These are phyloP conservation scores for Ochropleura leucogaster DNA, from an alignment of 2,888 invertebrate species.

Conservation along the genomic window DNA sequence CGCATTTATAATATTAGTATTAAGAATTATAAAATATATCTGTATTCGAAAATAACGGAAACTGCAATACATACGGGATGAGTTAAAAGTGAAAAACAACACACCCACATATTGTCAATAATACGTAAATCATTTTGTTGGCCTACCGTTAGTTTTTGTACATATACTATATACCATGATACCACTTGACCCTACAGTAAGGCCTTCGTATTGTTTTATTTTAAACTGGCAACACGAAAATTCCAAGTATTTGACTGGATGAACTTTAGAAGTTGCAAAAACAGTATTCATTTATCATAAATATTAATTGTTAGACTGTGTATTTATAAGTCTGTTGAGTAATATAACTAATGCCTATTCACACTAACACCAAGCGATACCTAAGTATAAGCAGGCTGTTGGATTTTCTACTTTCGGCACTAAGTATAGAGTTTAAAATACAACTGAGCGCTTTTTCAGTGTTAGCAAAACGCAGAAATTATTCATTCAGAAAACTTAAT, in stretches of 20 bases:
- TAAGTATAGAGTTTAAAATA: background rate
- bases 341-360: background rate
- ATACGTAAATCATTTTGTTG: slow-evolving; percentile 11
- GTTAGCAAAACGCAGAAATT: background rate
- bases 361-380: background rate
- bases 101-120: background rate
- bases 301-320: slow-evolving; percentile 17
- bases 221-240: slow-evolving; percentile 1
- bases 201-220: slow-evolving; percentile 10
- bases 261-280: slow-evolving; percentile 36
- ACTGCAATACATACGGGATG: slow-evolving; percentile 7
- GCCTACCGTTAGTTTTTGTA: slow-evolving; percentile 1
- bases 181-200: slow-evolving; percentile 26
- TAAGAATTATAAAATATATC: too few species aligned
- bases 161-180: background rate
- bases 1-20: too few species aligned
- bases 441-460: background rate
- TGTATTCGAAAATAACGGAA: background rate
- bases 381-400: background rate
- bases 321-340: background rate
- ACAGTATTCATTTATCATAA: slow-evolving; percentile 8
- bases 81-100: background rate
- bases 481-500: background rate
- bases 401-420: background rate
- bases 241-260: slow-evolving; percentile 31